Base-by-base conservation (phyloP, 2,113 vertebrate species). In the Raphicerus campestris region DNA sequence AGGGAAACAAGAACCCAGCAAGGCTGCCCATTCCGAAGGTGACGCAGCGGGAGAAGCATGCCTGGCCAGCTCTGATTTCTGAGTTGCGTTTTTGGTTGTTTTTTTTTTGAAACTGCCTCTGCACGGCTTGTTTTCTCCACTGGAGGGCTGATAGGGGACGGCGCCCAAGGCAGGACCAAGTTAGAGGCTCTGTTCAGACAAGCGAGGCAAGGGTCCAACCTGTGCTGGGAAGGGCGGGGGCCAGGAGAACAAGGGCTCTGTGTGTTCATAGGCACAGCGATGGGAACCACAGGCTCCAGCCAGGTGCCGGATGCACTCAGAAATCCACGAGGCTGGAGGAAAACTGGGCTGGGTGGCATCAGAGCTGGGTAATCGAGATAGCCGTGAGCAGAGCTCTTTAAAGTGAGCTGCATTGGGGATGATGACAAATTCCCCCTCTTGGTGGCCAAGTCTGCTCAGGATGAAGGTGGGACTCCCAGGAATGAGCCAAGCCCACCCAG, bases 51-150 rank as follows among this genome's bases (percentile, higher is more conserved):
- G 66, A 70, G 73, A 17, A 30, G 0, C 28, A 20, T 47, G n/a
- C 61, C 47, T 35, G 13, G 91, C 19, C 89, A 5, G 89, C 91
- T 98, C 92, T 61, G 56, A 89, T 97, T 93, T 96, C 97, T 93
- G 77, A 89, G 61, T 35, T 70, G 63, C 20, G 19, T 5, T n/a
- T 4, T 63, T 55, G 9, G 20, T n/a, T 10, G n/a, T n/a, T 22
- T 32, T 30, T 63, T n/a, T 61, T 30, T 45, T 66, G 83, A 55
- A 89, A 35, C 51, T 10, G 73, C 80, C 63, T 86, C 91, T 56
- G 30, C 6, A 0, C 15, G 83, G 92, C 94, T 90, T 5, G 5
- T 70, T 87, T 93, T 84, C 63, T 80, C 80, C 2, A 0, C 0
- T 15, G 87, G 70, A 20, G 0, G 89, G 58, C 91, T 28, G 92